Evolutionary conservation across 2,113 vertebrate genomes (phyloP), one percentile per base, ranked within the genome.

Genomic region (Triplophysa rosa): DNA sequence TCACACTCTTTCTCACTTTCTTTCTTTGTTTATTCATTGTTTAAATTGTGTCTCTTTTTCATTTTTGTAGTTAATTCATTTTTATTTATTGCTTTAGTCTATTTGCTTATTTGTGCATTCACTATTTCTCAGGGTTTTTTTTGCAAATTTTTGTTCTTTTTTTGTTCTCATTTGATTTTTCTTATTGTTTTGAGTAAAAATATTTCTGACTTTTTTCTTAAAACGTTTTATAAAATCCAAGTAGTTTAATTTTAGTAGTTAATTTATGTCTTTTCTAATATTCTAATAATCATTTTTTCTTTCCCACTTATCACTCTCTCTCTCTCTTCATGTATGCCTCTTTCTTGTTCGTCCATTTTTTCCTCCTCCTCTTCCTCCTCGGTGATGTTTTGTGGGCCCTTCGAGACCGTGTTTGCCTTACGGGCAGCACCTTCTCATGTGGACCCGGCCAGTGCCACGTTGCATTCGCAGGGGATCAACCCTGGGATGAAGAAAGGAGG

Each of bases 381-480:
- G 14, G 23, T 16, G 78, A 69, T 16, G 81, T 87, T 65, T 78
- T 81, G 78, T 71, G 45, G 82, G 77, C 79, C 91, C 84, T 79
- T n/a, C 33, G 89, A 91, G 89, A 90, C 88, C 85, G 83, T 89
- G 78, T 84, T 70, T 87, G 90, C 92, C 92, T 93, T 78, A 83
- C 86, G 91, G 91, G 91, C 92, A 82, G 89, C 92, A 92, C 94
- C 94, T 93, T 92, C 91, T 92, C 90, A 86, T 91, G 90, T 88
- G 89, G 91, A 83, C 85, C 86, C 82, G 78, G 89, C 26, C 89
- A 91, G 92, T 93, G 95, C 95, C 94, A 95, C 91, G 83, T 93
- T 92, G 93, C 94, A 90, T 96, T 95, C 94, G 89, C 93, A 82
- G 88, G 91, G 94, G 93, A 95, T 96, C 93, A 94, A 93, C 90